Evolutionary conservation across 2,888 invertebrate species (phyloP).

Genomic region (Pseudococcus jackbeardsleyi): DNA sequence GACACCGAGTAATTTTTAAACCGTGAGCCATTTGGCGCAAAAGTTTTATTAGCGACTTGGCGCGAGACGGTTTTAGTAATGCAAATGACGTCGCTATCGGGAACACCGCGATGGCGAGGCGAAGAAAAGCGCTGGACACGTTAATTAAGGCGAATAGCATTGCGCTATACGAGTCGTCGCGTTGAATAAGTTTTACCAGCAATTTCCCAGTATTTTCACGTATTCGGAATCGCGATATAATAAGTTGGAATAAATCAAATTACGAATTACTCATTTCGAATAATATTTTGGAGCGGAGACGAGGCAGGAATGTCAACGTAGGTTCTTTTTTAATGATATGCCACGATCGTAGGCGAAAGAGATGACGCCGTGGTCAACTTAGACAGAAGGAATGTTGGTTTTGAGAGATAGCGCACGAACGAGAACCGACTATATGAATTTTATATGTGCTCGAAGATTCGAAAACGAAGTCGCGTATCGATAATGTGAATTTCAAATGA

Average conservation of each 20-base stretch:
- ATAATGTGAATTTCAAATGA: not conserved
- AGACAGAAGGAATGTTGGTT: not conserved
- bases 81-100: constrained; percentile 2
- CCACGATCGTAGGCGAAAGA: not conserved
- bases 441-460: not conserved
- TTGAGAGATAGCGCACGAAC: not conserved
- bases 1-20: constrained; percentile 31
- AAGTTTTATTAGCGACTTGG: constrained; percentile 6
- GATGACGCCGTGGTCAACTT: not conserved
- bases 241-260: constrained; percentile 48
- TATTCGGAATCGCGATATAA: constrained; percentile 9
- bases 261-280: not conserved
- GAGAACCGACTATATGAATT: not conserved
- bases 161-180: not conserved
- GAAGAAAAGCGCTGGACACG: constrained; percentile 35
- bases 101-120: not conserved
- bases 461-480: not conserved
- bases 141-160: constrained; percentile 32
- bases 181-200: not conserved
- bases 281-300: not conserved
- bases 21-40: constrained; percentile 35
- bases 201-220: constrained; percentile 23
- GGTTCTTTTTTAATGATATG: not conserved
- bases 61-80: constrained; percentile 14
- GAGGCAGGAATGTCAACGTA: not conserved